Percentiles rank a stretch among this genome's conserved stretches.
Evolutionary conservation across 2,797 vertebrate species (phyloP).

Genomic region (Amniataba percoides): DNA sequence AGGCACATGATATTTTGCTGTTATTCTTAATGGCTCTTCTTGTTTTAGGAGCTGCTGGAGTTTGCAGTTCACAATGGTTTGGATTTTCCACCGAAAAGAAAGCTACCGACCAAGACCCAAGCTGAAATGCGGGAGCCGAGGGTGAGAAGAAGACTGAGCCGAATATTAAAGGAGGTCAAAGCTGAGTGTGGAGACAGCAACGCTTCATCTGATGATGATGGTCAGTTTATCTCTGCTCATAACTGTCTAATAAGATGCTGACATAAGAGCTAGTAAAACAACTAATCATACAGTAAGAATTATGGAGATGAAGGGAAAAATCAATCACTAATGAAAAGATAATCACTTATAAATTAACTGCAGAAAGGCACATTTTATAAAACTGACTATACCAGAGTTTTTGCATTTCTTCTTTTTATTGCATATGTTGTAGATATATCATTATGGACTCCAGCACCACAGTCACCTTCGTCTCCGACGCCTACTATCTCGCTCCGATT

Average conservation of each 20-base stretch:
- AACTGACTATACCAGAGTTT: neutral
- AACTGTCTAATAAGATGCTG: neutral
- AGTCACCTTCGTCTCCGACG: slow-evolving; percentile 88
- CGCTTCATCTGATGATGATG: slow-evolving; percentile 96
- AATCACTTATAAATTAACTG: neutral
- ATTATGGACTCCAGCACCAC: slow-evolving; percentile 83
- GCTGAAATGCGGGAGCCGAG: slow-evolving; percentile 90
- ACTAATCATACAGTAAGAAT: too few species aligned
- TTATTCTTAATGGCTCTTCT: slow-evolving; percentile 6
- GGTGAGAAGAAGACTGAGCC: slow-evolving; percentile 89
- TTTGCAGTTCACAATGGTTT: slow-evolving; percentile 91
- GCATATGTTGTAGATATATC: slow-evolving; percentile 74
- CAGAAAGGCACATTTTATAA: neutral
- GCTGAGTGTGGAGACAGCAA: slow-evolving; percentile 94
- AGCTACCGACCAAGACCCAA: slow-evolving; percentile 80
- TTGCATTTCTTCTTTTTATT: neutral
- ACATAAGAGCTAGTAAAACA: neutral
- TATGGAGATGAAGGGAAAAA: neutral
- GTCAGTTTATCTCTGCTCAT: slow-evolving; percentile 75
- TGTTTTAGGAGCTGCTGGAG: slow-evolving; percentile 90
- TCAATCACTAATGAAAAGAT: neutral
- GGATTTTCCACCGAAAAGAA: slow-evolving; percentile 86
- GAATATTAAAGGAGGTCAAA: slow-evolving; percentile 94
- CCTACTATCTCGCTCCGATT: slow-evolving; percentile 90
- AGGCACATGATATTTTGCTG: neutral